A percentile compares a stretch with the other conserved stretches of the same genome.
Conservation (phyloP, 2,797 vertebrate species). For the Pagetopsis macropterus region DNA sequence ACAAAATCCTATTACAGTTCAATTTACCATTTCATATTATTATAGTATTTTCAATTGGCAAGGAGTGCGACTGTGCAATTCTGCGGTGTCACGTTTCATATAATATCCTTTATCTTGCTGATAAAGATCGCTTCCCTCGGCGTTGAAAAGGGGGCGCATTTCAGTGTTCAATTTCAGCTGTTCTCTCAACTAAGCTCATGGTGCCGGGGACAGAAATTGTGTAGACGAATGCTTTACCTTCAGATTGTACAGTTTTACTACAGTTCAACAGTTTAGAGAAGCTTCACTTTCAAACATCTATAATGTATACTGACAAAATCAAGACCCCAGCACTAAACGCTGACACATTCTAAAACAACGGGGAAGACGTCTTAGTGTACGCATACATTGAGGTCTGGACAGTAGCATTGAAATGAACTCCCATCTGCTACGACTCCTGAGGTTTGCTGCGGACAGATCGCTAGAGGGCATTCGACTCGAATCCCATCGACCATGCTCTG, state of each 20-base stretch:
- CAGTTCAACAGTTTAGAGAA: conserved; percentile 44
- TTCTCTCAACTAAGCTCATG: background rate
- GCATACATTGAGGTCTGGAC: conserved; percentile 33
- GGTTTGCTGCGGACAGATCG: conserved; percentile 21
- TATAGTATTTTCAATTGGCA: background rate
- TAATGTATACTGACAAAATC: conserved; percentile 51
- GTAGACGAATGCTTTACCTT: background rate
- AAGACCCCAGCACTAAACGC: conserved; percentile 29
- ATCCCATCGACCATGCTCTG: background rate
- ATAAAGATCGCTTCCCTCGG: background rate
- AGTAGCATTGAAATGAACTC: conserved; percentile 20
- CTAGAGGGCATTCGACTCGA: conserved; percentile 6
- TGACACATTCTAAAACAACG: conserved; percentile 50
- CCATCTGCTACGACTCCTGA: conserved; percentile 3
- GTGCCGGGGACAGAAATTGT: conserved; percentile 17
- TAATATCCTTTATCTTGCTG: background rate
- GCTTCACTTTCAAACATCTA: conserved; percentile 49
- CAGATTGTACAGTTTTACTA: conserved; percentile 24
- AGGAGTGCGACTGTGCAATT: background rate
- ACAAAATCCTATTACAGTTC: background rate
- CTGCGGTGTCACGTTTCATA: background rate
- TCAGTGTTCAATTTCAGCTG: conserved; percentile 3
- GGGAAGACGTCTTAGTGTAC: conserved; percentile 31
- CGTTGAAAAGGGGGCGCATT: conserved; percentile 1
- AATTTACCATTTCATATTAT: background rate